Evolutionary conservation across 2,113 vertebrate species (phyloP).

Genomic region (Origma solitaria): DNA sequence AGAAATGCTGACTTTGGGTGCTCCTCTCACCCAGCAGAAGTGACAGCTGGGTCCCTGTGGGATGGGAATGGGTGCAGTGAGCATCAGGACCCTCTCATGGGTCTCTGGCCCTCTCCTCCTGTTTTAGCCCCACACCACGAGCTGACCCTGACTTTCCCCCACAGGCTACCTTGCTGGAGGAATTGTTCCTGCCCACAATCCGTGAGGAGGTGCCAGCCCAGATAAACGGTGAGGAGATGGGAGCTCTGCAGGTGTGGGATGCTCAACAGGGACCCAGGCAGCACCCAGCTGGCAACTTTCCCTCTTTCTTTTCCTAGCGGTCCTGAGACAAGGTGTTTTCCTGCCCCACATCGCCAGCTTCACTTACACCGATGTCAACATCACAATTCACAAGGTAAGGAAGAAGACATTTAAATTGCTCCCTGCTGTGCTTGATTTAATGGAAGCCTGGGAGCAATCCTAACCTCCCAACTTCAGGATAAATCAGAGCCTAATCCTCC

Average conservation of each 20-base stretch:
- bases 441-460: background rate
- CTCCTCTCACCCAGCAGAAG: background rate
- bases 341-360: slow-evolving; percentile 15
- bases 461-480: background rate
- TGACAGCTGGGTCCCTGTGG: background rate
- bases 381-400: slow-evolving; percentile 26
- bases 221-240: background rate
- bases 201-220: background rate
- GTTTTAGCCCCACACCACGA: fast-evolving
- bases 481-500: background rate
- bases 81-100: background rate
- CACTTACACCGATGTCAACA: background rate
- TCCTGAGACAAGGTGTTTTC: background rate
- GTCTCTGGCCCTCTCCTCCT: background rate
- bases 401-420: background rate
- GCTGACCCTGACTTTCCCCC: background rate
- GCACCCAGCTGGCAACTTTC: background rate
- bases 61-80: background rate
- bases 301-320: background rate
- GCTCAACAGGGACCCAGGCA: fast-evolving
- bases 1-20: background rate
- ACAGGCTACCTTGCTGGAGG: slow-evolving; percentile 17
- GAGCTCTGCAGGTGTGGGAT: fast-evolving
- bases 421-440: background rate
- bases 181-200: background rate